Evolutionary conservation across 2,888 invertebrate species (phyloP), one percentile per base, ranked within the genome.

Genomic region (Leuctra nigra): DNA sequence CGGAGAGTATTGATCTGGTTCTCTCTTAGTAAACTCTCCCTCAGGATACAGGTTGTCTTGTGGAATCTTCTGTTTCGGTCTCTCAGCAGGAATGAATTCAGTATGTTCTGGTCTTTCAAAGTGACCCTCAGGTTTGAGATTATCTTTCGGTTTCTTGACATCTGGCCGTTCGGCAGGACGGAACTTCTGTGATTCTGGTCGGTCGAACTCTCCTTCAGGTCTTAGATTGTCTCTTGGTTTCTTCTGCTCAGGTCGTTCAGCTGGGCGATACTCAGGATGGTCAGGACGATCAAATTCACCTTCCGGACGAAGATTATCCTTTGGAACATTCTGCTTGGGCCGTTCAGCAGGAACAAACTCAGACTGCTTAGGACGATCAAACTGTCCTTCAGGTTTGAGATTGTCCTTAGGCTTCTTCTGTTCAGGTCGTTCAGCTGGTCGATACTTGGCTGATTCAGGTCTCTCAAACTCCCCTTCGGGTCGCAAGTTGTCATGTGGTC

Each of bases 151-250:
- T 24, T 63, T 63, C 22, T 61, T 59, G 0, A 57, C 52, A 0
- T 52, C 54, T 1, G 55, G 33, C 20, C 57, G 25, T 22, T 68
- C 66, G 9, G 65, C 67, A 7, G 57, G 56, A 3, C 56, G 55
- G n/a, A 38, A 46, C 23, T 36, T 50, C 6, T 18, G 63, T 0
- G 72, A 71, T 1, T 69, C 70, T 20, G 24, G 75, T 24, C 60
- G 39, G 25, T 63, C 63, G 61, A 68, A 67, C 24, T 67, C 68
- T 4, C 68, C 68, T 59, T 68, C 68, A 16, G 66, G 63, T 59
- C 62, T 67, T 6, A 68, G 62, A 67, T 86, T 82, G 67, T 87
- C 86, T 68, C 83, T 80, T 62, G 79, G 82, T 65, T 69, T 77
- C 1, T 81, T 76, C 2, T 82, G 69, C 56, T 81, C 78, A 1